Percentiles rank a stretch among this genome's conserved stretches.
phyloP scores from a whole-genome alignment of 2,113 vertebrate species.

The Hassar affinis region DNA sequence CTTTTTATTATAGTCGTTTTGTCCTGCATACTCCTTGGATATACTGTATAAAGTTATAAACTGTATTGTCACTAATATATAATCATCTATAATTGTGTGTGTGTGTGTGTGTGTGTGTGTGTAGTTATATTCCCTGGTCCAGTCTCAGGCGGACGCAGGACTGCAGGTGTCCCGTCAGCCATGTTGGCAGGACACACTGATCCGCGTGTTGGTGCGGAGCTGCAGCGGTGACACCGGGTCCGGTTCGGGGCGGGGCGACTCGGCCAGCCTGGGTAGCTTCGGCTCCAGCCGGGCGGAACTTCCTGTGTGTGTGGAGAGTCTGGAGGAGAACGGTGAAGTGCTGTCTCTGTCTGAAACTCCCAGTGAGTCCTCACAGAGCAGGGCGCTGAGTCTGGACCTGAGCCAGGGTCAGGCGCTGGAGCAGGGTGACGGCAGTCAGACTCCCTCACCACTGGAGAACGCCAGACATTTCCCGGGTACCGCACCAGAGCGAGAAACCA shows the following conservation, averaged over 20 bases:
- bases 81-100: neutral
- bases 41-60: neutral
- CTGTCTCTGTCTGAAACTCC: conserved; percentile 75
- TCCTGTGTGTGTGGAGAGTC: conserved; percentile 71
- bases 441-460: conserved; percentile 85
- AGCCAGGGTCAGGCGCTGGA: conserved; percentile 81
- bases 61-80: neutral
- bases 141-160: conserved; percentile 85
- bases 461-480: conserved; percentile 78
- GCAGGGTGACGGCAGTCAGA: conserved; percentile 79
- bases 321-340: conserved; percentile 77
- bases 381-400: conserved; percentile 85
- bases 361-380: conserved; percentile 69
- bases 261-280: conserved; percentile 68
- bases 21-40: neutral
- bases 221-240: conserved; percentile 61
- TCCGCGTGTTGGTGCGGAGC: conserved; percentile 82
- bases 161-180: conserved; percentile 86
- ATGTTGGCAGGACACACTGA: conserved; percentile 94
- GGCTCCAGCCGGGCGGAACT: conserved; percentile 58
- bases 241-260: conserved; percentile 53
- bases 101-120: conserved; percentile 35
- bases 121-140: conserved; percentile 87
- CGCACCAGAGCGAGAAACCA: conserved; percentile 73
- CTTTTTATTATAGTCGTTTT: too few relatives aligned